Evolutionary conservation across 30 jellyfish, hydroid and myxozoan species (phyloP).

Genomic region (Mastigias papua): DNA sequence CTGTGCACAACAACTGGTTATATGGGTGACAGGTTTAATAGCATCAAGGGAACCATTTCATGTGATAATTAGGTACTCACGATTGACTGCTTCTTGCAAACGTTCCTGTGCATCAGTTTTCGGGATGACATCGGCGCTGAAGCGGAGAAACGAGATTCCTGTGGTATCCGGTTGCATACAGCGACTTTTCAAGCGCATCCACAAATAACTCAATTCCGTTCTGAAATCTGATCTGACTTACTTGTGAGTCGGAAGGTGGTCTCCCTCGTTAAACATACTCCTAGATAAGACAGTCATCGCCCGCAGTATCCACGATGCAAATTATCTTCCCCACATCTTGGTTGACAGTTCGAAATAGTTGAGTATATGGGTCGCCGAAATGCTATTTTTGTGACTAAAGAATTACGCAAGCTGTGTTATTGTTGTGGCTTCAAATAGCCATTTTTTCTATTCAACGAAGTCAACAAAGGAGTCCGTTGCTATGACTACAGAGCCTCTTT

Average conservation of each 20-base stretch:
- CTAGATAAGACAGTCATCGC: not conserved
- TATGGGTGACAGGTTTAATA: too few species aligned
- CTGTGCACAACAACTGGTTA: too few species aligned
- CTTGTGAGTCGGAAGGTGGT: not conserved
- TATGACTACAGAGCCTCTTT: not conserved
- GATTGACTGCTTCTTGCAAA: not conserved
- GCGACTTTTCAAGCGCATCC: not conserved
- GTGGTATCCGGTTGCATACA: conserved; percentile 17
- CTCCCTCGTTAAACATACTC: not conserved
- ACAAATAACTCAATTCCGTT: not conserved
- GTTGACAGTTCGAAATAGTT: not conserved
- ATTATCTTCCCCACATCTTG: not conserved
- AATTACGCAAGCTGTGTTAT: not conserved
- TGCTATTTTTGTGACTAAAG: not conserved
- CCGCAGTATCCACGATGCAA: not conserved
- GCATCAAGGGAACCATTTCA: too few species aligned
- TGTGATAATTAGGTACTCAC: too few species aligned
- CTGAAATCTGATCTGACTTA: not conserved
- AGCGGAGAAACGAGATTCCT: not conserved
- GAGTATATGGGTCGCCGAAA: not conserved
- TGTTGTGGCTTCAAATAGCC: not conserved
- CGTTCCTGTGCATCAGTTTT: conserved; percentile 8
- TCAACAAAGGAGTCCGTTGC: not conserved
- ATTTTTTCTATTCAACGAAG: not conserved
- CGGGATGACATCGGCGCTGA: conserved; percentile 27